Conservation (phyloP, 2,797 vertebrate genomes). For the Lacerta viridis region DNA sequence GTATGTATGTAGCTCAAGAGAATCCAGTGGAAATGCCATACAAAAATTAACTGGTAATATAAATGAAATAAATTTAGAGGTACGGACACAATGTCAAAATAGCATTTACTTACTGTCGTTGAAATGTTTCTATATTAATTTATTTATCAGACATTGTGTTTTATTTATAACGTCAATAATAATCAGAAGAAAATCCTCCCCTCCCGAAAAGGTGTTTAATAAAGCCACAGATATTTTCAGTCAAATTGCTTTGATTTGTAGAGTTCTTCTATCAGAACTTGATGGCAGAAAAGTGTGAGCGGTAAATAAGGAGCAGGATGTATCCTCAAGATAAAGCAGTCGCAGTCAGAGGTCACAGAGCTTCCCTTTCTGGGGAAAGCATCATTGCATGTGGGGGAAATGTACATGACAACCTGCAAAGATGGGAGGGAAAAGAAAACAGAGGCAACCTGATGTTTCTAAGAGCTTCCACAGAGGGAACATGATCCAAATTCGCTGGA, state of each 20-base stretch:
- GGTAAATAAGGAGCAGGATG: neutral
- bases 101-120: neutral
- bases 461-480: neutral
- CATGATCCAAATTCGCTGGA: neutral
- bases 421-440: neutral
- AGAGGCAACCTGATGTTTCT: neutral
- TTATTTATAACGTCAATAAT: too few species aligned
- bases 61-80: neutral
- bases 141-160: too few species aligned
- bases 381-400: neutral
- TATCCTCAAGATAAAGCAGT: constrained; percentile 14
- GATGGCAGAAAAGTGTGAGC: neutral
- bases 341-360: neutral
- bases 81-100: neutral
- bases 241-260: neutral
- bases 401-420: neutral
- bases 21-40: constrained; percentile 12
- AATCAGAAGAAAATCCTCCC: too few species aligned
- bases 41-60: neutral
- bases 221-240: constrained; percentile 27
- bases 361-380: neutral
- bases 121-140: too few species aligned
- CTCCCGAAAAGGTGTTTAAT: neutral
- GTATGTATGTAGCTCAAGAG: neutral
- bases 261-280: constrained; percentile 5